Evolutionary conservation across 2,113 vertebrate genomes (phyloP).

Genomic region (Panthera leo): DNA sequence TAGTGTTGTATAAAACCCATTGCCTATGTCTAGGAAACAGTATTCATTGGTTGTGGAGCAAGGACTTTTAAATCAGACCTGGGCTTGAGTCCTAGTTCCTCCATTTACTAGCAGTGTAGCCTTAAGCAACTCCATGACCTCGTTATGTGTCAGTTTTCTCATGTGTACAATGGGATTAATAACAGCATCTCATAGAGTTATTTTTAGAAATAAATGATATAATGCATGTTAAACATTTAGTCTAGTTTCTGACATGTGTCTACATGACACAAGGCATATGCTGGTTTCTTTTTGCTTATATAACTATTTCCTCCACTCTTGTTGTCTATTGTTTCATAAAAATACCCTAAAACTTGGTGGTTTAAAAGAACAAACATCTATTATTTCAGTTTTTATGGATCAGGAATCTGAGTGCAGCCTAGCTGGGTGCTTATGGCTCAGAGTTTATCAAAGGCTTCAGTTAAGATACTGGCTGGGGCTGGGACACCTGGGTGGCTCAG

Average conservation of each 20-base stretch:
- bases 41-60: neutral
- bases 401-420: neutral
- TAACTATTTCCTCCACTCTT: neutral
- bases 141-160: neutral
- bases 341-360: neutral
- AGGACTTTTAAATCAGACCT: neutral
- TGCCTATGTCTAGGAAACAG: no score
- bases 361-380: neutral
- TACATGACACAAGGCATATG: neutral
- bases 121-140: neutral
- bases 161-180: neutral
- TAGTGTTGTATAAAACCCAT: neutral
- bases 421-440: neutral
- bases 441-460: neutral
- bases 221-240: neutral
- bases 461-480: neutral
- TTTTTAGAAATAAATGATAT: neutral
- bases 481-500: no score
- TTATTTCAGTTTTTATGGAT: neutral
- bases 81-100: neutral
- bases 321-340: neutral
- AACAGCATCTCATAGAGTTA: neutral
- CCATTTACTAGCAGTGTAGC: neutral
- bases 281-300: neutral
- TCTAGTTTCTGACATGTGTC: neutral